A percentile compares a stretch with the other conserved stretches of the same genome.
Evolutionary conservation across 2,797 vertebrate species (phyloP).

Genomic region (Syngnathus acus): DNA sequence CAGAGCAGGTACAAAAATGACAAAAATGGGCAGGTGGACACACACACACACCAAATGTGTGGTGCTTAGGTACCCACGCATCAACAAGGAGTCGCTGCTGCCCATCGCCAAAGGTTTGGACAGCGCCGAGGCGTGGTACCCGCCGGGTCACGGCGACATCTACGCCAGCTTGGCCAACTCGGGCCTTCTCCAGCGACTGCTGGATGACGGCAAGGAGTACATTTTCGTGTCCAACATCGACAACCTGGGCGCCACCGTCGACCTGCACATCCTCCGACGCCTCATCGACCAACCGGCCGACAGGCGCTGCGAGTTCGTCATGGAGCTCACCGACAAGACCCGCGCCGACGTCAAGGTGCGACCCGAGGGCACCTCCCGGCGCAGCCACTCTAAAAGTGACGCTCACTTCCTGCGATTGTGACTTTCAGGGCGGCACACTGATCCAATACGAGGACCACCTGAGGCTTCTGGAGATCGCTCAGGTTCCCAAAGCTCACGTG

Average conservation of each 20-base stretch:
- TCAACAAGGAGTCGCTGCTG: slow-evolving; percentile 91
- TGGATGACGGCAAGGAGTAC: slow-evolving; percentile 85
- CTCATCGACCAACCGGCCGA: slow-evolving; percentile 86
- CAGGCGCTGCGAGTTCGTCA: slow-evolving; percentile 89
- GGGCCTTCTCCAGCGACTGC: slow-evolving; percentile 82
- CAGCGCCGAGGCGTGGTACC: slow-evolving; percentile 87
- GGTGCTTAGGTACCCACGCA: slow-evolving; percentile 78
- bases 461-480: slow-evolving; percentile 90
- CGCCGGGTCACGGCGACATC: slow-evolving; percentile 90
- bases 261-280: slow-evolving; percentile 89
- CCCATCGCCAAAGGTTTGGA: slow-evolving; percentile 82
- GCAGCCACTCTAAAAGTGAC: too few relatives aligned
- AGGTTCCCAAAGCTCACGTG: slow-evolving; percentile 90
- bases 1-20: slow-evolving; percentile 69
- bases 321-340: slow-evolving; percentile 96
- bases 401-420: too few relatives aligned
- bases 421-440: slow-evolving; percentile 83
- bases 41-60: background rate
- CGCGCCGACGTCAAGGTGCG: slow-evolving; percentile 89
- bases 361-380: too few relatives aligned
- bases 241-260: slow-evolving; percentile 92
- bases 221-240: slow-evolving; percentile 97
- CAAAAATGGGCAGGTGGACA: too few relatives aligned
- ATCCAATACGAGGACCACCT: slow-evolving; percentile 89
- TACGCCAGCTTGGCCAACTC: slow-evolving; percentile 91